Conservation (phyloP, 2,113 vertebrate species). For the Phyllostomus hastatus region DNA sequence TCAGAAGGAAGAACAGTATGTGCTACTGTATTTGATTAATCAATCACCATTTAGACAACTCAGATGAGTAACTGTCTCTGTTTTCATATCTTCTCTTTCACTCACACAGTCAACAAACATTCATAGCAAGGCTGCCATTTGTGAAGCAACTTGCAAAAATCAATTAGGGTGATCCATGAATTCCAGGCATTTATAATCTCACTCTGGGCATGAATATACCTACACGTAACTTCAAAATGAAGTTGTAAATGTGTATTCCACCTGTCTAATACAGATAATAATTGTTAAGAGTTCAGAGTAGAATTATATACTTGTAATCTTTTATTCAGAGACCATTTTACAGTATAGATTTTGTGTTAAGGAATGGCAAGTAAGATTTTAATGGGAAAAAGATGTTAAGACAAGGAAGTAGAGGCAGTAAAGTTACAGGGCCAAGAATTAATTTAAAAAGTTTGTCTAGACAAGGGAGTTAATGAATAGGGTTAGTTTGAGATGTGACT, state of each 20-base stretch:
- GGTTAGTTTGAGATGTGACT: fast-evolving
- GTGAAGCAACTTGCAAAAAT: not conserved
- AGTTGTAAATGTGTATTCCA: not conserved
- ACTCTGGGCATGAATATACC: not conserved
- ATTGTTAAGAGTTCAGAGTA: no score
- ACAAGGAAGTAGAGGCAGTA: not conserved
- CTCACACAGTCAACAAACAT: not conserved
- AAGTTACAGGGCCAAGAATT: not conserved
- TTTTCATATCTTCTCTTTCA: not conserved
- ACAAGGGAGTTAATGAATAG: no score
- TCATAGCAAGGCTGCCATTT: not conserved
- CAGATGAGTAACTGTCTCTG: not conserved
- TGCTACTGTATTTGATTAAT: not conserved
- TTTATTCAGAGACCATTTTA: not conserved
- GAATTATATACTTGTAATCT: not conserved
- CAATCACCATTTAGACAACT: not conserved
- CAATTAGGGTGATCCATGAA: not conserved
- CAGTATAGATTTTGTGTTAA: no score
- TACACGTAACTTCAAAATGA: not conserved
- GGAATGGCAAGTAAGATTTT: not conserved
- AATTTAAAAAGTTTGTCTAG: not conserved
- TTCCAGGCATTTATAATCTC: not conserved
- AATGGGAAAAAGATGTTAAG: not conserved
- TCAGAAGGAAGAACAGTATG: constrained; percentile 22
- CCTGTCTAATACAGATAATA: not conserved